Percentiles rank a stretch among this genome's conserved stretches.
Conservation (phyloP, 1,140 invertebrate species). For the Yoshiicerus persimilis region DNA sequence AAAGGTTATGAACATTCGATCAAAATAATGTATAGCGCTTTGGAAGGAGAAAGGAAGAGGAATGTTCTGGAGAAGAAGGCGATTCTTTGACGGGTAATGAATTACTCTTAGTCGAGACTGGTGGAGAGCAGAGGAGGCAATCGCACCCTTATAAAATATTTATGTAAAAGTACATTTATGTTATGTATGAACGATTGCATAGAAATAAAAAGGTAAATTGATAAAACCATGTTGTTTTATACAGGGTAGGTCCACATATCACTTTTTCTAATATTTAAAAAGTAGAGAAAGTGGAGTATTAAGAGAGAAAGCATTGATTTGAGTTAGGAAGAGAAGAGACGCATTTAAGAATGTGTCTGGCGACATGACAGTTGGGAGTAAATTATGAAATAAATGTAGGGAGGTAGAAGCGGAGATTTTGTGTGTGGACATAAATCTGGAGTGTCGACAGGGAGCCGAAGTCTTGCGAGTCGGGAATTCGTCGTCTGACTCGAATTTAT, state of each 20-base stretch:
- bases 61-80: too few species aligned
- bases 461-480: neutral
- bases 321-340: neutral
- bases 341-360: neutral
- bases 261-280: too few species aligned
- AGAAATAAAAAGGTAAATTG: too few species aligned
- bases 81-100: neutral
- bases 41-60: neutral
- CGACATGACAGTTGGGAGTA: neutral
- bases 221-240: too few species aligned
- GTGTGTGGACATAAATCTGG: neutral
- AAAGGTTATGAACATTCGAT: neutral
- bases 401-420: neutral
- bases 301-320: too few species aligned
- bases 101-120: neutral
- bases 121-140: too few species aligned
- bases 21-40: neutral
- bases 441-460: neutral
- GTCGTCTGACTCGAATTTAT: neutral
- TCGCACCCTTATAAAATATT: too few species aligned
- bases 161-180: too few species aligned
- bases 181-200: too few species aligned
- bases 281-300: neutral
- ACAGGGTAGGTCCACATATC: too few species aligned
- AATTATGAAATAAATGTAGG: neutral